Evolutionary conservation across 2,113 vertebrate species (phyloP).

Genomic region (Hippopotamus amphibius): DNA sequence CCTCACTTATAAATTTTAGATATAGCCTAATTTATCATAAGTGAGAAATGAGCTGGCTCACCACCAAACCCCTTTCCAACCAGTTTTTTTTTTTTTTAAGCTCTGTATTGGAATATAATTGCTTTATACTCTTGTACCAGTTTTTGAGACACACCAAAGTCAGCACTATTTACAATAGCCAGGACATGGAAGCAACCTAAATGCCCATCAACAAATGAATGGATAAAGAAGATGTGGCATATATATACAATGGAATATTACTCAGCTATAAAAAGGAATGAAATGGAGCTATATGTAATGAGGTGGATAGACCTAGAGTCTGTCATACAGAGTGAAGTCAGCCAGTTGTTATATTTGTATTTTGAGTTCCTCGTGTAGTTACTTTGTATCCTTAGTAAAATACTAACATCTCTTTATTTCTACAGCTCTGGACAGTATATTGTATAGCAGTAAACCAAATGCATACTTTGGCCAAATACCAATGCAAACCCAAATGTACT

Average conservation of each 20-base stretch:
- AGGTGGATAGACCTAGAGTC: no score
- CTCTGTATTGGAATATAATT: no score
- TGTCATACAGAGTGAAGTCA: not conserved
- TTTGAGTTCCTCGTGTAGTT: not conserved
- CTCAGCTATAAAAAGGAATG: no score
- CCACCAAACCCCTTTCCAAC: not conserved
- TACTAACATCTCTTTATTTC: not conserved
- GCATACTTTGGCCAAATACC: not conserved
- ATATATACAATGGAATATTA: no score
- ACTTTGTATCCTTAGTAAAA: constrained; percentile 3
- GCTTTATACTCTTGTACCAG: no score
- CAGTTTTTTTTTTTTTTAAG: not conserved
- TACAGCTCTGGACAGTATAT: not conserved
- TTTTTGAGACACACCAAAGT: no score
- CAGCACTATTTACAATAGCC: no score
- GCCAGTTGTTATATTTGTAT: not conserved
- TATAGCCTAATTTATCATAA: constrained; percentile 15
- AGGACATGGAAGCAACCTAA: no score
- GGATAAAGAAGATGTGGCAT: no score
- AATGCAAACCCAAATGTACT: constrained; percentile 31
- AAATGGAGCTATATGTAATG: no score
- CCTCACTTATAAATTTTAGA: not conserved
- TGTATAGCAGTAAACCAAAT: constrained; percentile 18
- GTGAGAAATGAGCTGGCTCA: not conserved
- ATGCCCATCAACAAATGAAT: no score